Percentiles rank a stretch among this genome's conserved stretches.
Conservation (phyloP, 2,888 invertebrate genomes). For the Saturnia pavonia region DNA sequence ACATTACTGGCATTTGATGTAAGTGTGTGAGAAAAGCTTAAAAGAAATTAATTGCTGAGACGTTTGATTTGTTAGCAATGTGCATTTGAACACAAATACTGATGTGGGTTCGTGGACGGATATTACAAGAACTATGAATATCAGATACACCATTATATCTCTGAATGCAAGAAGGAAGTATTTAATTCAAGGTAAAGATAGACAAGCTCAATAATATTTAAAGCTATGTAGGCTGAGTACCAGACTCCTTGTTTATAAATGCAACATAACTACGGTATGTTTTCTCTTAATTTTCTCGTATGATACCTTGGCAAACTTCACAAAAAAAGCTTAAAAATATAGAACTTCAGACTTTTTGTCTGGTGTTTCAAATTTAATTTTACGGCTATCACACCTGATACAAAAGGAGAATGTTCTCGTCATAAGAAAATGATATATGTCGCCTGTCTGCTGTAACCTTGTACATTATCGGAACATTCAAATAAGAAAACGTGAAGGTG, state of each 20-base stretch:
- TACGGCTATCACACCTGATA: no score
- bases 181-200: slow-evolving; percentile 14
- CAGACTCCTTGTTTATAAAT: not conserved
- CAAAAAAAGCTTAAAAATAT: no score
- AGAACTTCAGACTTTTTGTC: no score
- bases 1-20: not conserved
- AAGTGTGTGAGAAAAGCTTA: not conserved
- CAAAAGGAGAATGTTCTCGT: no score
- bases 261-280: no score
- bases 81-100: not conserved
- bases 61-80: not conserved
- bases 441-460: no score
- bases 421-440: no score
- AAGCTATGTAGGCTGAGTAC: not conserved
- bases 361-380: no score
- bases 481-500: no score
- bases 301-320: no score
- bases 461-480: not conserved
- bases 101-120: not conserved
- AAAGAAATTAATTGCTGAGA: not conserved
- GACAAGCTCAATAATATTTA: not conserved
- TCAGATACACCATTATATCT: not conserved
- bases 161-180: not conserved
- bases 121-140: not conserved
- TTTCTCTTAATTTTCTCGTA: no score